Evolutionary conservation across 2,797 vertebrate genomes (phyloP).

Genomic region (Fundulus diaphanus): DNA sequence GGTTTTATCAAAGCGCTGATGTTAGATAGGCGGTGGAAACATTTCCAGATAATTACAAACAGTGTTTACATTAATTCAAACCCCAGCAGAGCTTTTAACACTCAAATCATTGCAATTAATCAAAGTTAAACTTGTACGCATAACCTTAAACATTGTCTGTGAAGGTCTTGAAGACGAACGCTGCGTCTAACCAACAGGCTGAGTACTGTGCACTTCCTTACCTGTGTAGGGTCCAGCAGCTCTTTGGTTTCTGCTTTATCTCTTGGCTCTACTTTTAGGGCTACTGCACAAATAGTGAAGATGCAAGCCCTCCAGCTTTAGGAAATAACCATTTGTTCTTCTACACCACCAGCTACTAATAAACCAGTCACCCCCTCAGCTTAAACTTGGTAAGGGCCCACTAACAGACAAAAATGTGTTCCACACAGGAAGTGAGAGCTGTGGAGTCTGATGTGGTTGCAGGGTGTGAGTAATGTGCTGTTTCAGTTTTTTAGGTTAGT

Average conservation of each 20-base stretch:
- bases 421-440: conserved; percentile 38
- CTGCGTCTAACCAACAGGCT: background rate
- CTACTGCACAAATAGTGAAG: background rate
- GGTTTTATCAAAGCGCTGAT: background rate
- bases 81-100: background rate
- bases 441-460: background rate
- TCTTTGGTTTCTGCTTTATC: background rate
- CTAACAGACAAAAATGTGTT: conserved; percentile 1
- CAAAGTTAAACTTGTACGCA: background rate
- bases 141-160: background rate
- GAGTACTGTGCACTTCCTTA: conserved; percentile 17
- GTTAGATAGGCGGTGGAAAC: background rate
- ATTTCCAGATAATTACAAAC: background rate
- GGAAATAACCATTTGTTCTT: background rate
- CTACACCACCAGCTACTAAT: background rate
- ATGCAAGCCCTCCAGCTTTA: too few species aligned
- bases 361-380: background rate
- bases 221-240: conserved; percentile 5
- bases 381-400: background rate
- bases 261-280: background rate
- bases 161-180: background rate
- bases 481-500: background rate
- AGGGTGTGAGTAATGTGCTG: background rate
- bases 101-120: background rate
- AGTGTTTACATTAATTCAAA: background rate